Percentiles rank a stretch among this genome's conserved stretches.
Conservation (phyloP, 1,140 invertebrate species). For the Papilio polytes region DNA sequence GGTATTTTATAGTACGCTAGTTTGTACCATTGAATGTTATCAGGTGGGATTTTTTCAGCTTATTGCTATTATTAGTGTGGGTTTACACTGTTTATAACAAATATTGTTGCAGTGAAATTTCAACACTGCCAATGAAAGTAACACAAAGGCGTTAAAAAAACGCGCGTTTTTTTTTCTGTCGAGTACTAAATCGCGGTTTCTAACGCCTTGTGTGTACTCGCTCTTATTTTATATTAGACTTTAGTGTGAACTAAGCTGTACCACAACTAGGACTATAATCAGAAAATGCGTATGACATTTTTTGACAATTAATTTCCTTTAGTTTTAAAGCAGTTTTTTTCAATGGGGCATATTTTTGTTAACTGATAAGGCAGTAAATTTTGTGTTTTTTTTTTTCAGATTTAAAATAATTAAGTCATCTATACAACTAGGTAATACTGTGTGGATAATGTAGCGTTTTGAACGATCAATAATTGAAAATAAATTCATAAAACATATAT, state of each 20-base stretch:
- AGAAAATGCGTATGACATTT: neutral
- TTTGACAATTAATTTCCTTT: neutral
- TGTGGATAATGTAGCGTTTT: conserved; percentile 52
- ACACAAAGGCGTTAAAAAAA: no score
- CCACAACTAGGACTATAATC: neutral
- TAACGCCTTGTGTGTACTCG: neutral
- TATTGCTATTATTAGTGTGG: neutral
- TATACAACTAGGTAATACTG: conserved; percentile 78
- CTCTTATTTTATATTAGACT: neutral
- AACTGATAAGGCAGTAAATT: neutral
- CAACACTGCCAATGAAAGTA: no score
- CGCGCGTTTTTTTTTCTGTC: no score
- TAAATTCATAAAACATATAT: neutral
- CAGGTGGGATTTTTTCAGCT: conserved; percentile 2
- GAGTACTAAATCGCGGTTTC: neutral
- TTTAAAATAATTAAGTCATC: conserved; percentile 62
- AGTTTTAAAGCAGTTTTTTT: neutral
- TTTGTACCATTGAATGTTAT: neutral
- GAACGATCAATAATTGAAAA: conserved; percentile 21
- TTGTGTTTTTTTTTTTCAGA: neutral
- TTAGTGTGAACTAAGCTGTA: no score
- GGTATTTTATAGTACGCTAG: neutral
- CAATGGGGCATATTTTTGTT: neutral
- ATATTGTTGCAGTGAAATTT: neutral
- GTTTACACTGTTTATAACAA: neutral